phyloP scores from a whole-genome alignment of 1,140 invertebrate genomes.

The Drosophila yakuba region DNA sequence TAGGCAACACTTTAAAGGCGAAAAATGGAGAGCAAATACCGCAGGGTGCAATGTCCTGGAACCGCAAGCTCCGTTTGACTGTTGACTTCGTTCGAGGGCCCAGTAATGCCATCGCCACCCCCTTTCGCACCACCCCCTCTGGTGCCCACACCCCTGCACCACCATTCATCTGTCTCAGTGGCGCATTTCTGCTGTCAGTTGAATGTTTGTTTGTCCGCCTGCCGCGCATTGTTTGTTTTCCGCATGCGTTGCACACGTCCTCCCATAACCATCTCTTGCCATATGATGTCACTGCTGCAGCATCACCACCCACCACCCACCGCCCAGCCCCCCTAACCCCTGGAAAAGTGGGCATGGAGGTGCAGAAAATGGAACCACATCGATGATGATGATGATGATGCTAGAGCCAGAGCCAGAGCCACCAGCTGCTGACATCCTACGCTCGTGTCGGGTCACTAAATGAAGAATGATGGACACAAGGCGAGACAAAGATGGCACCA shows the following conservation, averaged over 20 bases:
- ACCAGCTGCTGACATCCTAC: constrained; percentile 71
- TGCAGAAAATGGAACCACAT: constrained; percentile 53
- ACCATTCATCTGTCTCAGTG: constrained; percentile 53
- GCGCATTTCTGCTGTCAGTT: constrained; percentile 57
- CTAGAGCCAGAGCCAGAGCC: constrained; percentile 41
- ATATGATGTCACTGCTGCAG: background rate
- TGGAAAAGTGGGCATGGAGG: constrained; percentile 5
- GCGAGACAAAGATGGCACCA: constrained; percentile 11
- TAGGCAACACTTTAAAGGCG: constrained; percentile 47
- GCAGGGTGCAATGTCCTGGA: constrained; percentile 63
- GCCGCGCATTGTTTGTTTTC: constrained; percentile 78
- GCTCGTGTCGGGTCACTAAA: constrained; percentile 74
- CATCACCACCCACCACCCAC: background rate
- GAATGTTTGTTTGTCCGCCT: constrained; percentile 69
- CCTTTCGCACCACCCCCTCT: constrained; percentile 8
- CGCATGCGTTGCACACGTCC: constrained; percentile 59
- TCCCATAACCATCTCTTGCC: background rate
- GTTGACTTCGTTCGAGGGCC: constrained; percentile 51
- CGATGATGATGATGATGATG: constrained; percentile 64
- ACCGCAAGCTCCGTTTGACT: constrained; percentile 66
- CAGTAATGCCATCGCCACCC: constrained; percentile 8
- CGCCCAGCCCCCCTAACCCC: background rate
- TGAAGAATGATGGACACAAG: constrained; percentile 76
- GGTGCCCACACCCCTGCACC: constrained; percentile 5
- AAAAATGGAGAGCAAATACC: constrained; percentile 50